phyloP scores from a whole-genome alignment of 2,113 vertebrate genomes.

The Ceuthmochares aereus region DNA sequence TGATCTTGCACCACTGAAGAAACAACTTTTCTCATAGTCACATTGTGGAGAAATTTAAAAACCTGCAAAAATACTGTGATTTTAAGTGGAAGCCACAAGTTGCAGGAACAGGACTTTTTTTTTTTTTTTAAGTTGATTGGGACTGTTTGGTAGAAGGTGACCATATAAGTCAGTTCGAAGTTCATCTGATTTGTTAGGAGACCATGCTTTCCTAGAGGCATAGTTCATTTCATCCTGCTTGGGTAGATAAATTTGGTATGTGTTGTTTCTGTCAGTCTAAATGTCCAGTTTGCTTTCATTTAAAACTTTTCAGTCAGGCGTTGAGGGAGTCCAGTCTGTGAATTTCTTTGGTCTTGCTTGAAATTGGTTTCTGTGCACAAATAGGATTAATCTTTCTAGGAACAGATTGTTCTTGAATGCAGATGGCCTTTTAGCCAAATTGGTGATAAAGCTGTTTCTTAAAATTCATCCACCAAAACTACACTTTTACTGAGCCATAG shows the following conservation, averaged over 20 bases:
- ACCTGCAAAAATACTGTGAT: neutral
- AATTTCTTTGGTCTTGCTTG: conserved; percentile 6
- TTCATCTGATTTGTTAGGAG: neutral
- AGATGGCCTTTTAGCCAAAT: neutral
- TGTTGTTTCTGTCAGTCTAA: neutral
- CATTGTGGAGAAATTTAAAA: neutral
- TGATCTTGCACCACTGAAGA: neutral
- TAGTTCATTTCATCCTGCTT: neutral
- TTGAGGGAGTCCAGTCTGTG: neutral
- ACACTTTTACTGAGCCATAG: neutral
- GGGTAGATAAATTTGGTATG: neutral
- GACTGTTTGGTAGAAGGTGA: neutral
- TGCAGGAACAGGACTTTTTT: neutral
- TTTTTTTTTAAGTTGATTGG: neutral
- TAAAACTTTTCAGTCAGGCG: neutral
- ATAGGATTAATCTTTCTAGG: conserved; percentile 22
- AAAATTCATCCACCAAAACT: neutral
- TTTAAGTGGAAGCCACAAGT: neutral
- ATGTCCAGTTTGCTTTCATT: neutral
- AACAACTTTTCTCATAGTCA: neutral
- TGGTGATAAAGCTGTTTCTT: neutral
- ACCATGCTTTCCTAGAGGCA: neutral
- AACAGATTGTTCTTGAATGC: neutral
- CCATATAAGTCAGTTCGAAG: neutral
- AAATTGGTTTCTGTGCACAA: neutral